Conservation (phyloP, 1,140 invertebrate species). For the Lepidurus arcticus region DNA sequence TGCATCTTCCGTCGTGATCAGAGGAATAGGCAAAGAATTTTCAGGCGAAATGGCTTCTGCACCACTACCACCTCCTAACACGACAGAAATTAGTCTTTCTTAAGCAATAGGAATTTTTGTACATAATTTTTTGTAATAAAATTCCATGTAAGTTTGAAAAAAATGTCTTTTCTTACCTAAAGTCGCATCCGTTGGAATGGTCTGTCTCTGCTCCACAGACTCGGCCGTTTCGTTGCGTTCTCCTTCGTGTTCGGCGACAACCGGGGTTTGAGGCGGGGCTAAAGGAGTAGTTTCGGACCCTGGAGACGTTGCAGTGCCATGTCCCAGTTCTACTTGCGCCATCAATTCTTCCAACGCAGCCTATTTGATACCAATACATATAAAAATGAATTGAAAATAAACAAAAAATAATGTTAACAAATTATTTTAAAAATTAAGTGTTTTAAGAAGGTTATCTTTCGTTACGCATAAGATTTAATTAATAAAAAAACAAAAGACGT, state of each 20-base stretch:
- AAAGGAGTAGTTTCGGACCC: neutral
- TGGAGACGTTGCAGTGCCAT: neutral
- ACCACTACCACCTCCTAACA: neutral
- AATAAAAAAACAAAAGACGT: neutral
- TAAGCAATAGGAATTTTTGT: no score
- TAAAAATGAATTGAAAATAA: neutral
- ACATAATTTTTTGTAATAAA: no score
- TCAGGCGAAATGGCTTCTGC: neutral
- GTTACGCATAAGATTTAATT: neutral
- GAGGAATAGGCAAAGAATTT: neutral
- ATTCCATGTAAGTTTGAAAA: no score
- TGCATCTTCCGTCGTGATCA: neutral
- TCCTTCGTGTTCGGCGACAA: neutral
- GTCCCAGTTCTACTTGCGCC: constrained; percentile 31
- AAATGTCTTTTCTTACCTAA: neutral
- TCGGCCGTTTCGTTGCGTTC: neutral
- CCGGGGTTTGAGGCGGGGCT: neutral
- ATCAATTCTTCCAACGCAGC: constrained; percentile 31
- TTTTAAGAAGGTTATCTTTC: neutral
- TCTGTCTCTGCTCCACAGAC: neutral
- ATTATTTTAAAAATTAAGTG: no score
- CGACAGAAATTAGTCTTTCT: no score
- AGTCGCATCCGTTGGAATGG: neutral
- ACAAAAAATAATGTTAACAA: no score
- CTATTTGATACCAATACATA: constrained; percentile 7